Conservation (phyloP, 1,140 invertebrate species). For the Hyphantria cunea region DNA sequence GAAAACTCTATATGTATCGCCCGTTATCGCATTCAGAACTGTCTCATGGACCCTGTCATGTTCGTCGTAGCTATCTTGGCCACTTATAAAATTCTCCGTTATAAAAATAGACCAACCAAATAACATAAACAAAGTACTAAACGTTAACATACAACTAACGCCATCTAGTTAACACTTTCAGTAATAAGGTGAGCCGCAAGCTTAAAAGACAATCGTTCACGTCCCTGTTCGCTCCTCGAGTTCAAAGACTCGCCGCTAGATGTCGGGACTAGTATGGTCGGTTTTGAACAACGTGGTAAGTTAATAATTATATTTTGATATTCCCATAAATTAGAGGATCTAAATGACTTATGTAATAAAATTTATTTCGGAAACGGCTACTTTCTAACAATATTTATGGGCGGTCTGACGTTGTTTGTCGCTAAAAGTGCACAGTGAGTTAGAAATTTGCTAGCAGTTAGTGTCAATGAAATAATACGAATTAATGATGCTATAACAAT, state of each 20-base stretch:
- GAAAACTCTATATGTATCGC: conserved; percentile 51
- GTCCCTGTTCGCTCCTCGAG: conserved; percentile 6
- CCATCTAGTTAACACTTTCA: conserved; percentile 46
- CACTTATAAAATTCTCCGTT: conserved; percentile 69
- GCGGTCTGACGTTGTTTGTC: conserved; percentile 6
- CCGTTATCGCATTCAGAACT: conserved; percentile 43
- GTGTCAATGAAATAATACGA: conserved; percentile 40
- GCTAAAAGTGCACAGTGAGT: conserved; percentile 21
- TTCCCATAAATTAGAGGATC: conserved; percentile 3
- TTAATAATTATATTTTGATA: conserved; percentile 8
- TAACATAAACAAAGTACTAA: conserved; percentile 46
- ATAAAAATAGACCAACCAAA: conserved; percentile 69
- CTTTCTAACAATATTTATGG: conserved; percentile 10
- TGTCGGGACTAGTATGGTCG: conserved; percentile 27
- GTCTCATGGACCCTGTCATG: conserved; percentile 38
- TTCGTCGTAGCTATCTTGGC: conserved; percentile 59
- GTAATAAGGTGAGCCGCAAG: too few species aligned
- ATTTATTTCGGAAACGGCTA: conserved; percentile 10
- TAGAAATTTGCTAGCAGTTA: conserved; percentile 33
- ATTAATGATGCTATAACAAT: conserved; percentile 39
- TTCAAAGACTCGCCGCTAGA: conserved; percentile 32
- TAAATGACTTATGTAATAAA: conserved; percentile 17
- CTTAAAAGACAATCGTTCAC: too few species aligned
- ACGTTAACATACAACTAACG: conserved; percentile 37
- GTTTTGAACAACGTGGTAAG: background rate